phyloP scores from a whole-genome alignment of 2,113 vertebrate species.

The Nothoprocta pentlandii region DNA sequence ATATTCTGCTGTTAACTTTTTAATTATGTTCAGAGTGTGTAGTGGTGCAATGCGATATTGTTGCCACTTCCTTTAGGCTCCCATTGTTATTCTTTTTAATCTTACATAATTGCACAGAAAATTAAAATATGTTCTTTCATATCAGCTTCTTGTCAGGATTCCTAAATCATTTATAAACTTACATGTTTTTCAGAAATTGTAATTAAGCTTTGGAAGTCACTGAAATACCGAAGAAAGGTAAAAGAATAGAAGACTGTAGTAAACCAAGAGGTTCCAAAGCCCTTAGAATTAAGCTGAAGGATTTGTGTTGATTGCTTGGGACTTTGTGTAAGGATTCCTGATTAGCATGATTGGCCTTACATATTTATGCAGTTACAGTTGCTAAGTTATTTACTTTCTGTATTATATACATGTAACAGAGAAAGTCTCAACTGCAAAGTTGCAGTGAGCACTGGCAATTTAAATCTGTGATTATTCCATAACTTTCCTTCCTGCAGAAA shows the following conservation, averaged over 20 bases:
- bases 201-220: background rate
- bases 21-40: background rate
- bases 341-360: background rate
- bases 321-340: background rate
- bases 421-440: background rate
- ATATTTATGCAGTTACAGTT: background rate
- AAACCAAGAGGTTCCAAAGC: background rate
- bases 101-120: background rate
- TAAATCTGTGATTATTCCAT: background rate
- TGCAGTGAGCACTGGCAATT: background rate
- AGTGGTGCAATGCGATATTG: background rate
- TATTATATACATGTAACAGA: rapidly evolving
- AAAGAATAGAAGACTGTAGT: background rate
- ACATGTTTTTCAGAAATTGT: background rate
- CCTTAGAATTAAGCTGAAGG: background rate
- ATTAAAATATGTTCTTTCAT: background rate
- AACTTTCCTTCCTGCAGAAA: background rate
- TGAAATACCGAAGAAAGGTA: rapidly evolving
- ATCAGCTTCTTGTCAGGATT: background rate
- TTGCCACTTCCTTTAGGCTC: background rate
- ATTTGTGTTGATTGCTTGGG: background rate
- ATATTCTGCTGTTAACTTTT: background rate
- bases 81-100: background rate
- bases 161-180: background rate
- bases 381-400: background rate